Conservation (phyloP, 2,113 vertebrate species). For the Rhinoptilus africanus region DNA sequence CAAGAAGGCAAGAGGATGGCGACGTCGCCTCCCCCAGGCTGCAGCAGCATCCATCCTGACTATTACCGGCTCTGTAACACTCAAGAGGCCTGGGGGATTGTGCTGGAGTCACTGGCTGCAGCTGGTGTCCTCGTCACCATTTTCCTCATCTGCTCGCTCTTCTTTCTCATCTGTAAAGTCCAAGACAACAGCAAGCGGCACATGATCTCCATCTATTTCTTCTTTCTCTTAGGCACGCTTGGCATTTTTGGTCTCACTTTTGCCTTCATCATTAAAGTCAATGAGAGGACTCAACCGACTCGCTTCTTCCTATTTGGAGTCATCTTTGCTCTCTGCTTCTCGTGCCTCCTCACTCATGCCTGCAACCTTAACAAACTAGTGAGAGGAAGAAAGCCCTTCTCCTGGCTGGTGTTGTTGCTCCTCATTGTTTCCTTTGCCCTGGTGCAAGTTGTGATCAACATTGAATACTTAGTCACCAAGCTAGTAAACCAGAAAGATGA, state of each 20-base stretch:
- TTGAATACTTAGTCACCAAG: slow-evolving; percentile 80
- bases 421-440: slow-evolving; percentile 75
- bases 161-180: slow-evolving; percentile 76
- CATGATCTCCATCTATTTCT: slow-evolving; percentile 73
- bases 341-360: slow-evolving; percentile 83
- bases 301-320: slow-evolving; percentile 89
- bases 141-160: slow-evolving; percentile 73
- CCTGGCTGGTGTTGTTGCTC: slow-evolving; percentile 69
- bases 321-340: slow-evolving; percentile 86
- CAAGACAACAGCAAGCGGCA: slow-evolving; percentile 73
- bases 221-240: slow-evolving; percentile 82
- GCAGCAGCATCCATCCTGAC: not conserved
- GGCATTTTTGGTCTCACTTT: slow-evolving; percentile 89
- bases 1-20: not conserved
- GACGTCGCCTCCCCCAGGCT: not conserved
- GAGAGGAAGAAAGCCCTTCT: slow-evolving; percentile 72
- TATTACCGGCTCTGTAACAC: slow-evolving; percentile 83
- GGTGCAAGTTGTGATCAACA: slow-evolving; percentile 85
- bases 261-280: slow-evolving; percentile 83
- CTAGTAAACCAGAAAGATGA: slow-evolving; percentile 61
- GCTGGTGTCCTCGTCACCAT: slow-evolving; percentile 77
- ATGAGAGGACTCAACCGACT: slow-evolving; percentile 78
- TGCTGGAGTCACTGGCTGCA: slow-evolving; percentile 80
- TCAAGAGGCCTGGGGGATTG: slow-evolving; percentile 80
- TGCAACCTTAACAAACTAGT: slow-evolving; percentile 77